Conservation (phyloP, 2,888 invertebrate genomes). For the Smittia sp. region DNA sequence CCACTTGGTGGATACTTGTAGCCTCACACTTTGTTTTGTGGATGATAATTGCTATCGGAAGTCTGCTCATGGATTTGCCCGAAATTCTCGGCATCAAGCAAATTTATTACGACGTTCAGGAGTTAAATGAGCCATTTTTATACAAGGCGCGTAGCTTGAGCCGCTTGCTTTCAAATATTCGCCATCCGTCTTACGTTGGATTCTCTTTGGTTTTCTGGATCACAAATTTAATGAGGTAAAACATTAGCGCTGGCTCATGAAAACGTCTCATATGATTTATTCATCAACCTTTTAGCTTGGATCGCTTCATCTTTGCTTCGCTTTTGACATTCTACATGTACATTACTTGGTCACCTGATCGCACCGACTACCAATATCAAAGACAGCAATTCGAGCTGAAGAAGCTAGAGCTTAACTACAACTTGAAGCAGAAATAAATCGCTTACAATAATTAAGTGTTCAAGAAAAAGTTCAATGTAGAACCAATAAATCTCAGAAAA, state of each 20-base stretch:
- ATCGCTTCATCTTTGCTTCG: constrained; percentile 57
- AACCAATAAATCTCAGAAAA: background rate
- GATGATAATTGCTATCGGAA: constrained; percentile 61
- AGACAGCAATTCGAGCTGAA: constrained; percentile 56
- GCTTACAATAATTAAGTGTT: background rate
- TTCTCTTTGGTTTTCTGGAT: constrained; percentile 60
- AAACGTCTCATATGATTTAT: constrained; percentile 34
- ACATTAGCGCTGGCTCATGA: too few species aligned
- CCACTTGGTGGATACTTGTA: constrained; percentile 55
- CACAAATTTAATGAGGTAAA: constrained; percentile 60
- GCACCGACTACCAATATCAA: constrained; percentile 59
- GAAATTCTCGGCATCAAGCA: constrained; percentile 63
- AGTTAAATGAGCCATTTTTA: constrained; percentile 55
- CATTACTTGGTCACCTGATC: constrained; percentile 45
- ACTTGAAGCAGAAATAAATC: constrained; percentile 29
- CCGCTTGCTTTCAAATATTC: constrained; percentile 55
- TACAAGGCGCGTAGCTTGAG: constrained; percentile 58
- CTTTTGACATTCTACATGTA: constrained; percentile 61
- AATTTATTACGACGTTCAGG: constrained; percentile 57
- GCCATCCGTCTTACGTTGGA: constrained; percentile 63
- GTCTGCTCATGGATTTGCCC: constrained; percentile 61
- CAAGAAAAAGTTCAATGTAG: background rate
- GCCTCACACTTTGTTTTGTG: constrained; percentile 57
- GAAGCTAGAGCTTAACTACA: constrained; percentile 51
- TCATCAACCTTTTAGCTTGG: constrained; percentile 52